Conservation (phyloP, 2,113 vertebrate species). For the Burhinus oedicnemus region DNA sequence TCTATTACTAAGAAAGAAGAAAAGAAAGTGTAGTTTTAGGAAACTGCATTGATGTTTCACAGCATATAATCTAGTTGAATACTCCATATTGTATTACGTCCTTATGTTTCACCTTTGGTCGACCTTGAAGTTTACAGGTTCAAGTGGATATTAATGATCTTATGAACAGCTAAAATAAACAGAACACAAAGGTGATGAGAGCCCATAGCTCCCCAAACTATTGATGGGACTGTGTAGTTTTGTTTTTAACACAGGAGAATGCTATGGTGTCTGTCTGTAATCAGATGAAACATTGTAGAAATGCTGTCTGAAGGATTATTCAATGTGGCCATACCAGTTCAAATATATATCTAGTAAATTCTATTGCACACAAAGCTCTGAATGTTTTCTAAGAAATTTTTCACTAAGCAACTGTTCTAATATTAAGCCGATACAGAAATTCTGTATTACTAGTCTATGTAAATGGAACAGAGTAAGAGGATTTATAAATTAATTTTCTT, state of each 20-base stretch:
- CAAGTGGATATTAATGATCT: conserved; percentile 31
- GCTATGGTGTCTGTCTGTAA: background rate
- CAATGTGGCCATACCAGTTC: background rate
- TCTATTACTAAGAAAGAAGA: background rate
- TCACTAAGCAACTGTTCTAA: background rate
- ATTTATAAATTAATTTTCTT: background rate
- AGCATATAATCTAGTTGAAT: background rate
- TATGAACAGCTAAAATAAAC: conserved; percentile 38
- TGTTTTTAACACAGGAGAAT: background rate
- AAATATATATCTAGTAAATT: background rate
- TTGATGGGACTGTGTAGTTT: background rate
- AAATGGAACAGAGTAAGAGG: background rate
- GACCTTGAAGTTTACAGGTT: conserved; percentile 50
- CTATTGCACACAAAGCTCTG: background rate
- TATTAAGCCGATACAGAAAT: background rate
- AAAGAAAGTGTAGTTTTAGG: background rate
- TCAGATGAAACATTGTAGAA: background rate
- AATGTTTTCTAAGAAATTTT: background rate
- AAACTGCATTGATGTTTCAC: background rate
- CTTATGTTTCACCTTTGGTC: conserved; percentile 48
- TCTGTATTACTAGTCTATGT: background rate
- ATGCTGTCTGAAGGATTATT: background rate
- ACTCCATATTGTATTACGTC: conserved; percentile 22
- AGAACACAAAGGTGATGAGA: background rate
- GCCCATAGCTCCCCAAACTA: background rate